These are phyloP conservation scores for Pammene fasciana DNA, from an alignment of 2,888 invertebrate genomes.

Conservation along the genomic window DNA sequence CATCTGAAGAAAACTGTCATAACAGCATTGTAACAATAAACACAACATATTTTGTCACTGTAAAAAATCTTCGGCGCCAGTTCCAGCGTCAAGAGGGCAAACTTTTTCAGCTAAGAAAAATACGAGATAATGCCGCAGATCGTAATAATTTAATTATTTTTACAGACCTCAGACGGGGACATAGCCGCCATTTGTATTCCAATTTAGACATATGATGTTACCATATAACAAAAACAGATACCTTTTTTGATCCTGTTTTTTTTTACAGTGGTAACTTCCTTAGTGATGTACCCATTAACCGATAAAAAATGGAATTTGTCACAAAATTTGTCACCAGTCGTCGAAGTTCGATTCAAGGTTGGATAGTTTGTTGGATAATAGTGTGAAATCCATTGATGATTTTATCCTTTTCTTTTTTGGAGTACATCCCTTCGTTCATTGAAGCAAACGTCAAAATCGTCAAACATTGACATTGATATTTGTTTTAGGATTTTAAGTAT, in stretches of 20 bases:
- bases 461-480: conserved; percentile 28
- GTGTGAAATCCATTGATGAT: conserved; percentile 5
- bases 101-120: conserved; percentile 22
- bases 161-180: conserved; percentile 89
- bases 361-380: no score
- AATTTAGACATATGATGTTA: conserved; percentile 74
- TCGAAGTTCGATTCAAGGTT: background rate
- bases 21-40: conserved; percentile 47
- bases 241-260: background rate
- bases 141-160: conserved; percentile 61
- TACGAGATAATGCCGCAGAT: conserved; percentile 26
- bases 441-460: conserved; percentile 23
- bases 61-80: conserved; percentile 16
- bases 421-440: background rate
- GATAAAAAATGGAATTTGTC: background rate
- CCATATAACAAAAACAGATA: conserved; percentile 51
- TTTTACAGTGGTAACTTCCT: conserved; percentile 15
- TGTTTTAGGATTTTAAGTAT: conserved; percentile 27
- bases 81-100: background rate
- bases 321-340: background rate
- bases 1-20: conserved; percentile 54
- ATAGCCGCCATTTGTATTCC: conserved; percentile 88
- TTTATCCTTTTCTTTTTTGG: background rate
- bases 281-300: conserved; percentile 7
- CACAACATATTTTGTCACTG: conserved; percentile 31